These are phyloP conservation scores for Loris lydekkerianus DNA, from an alignment of 2,797 vertebrate species.

Conservation along the genomic window DNA sequence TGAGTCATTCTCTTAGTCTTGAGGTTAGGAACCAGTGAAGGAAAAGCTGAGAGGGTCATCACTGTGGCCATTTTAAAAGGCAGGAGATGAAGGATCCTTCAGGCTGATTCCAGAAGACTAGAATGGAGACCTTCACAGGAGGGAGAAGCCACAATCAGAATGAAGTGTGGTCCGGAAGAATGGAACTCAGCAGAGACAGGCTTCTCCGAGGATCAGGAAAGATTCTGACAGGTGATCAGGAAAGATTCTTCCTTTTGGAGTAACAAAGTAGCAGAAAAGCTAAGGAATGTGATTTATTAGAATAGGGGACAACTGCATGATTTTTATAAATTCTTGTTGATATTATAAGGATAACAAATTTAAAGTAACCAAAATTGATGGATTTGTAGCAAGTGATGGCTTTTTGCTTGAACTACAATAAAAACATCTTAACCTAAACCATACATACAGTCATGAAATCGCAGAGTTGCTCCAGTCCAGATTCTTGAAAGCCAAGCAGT, in stretches of 20 bases:
- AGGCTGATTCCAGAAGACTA: neutral
- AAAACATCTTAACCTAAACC: slow-evolving; percentile 52
- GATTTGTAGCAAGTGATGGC: slow-evolving; percentile 41
- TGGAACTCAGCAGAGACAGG: neutral
- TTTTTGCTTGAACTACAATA: slow-evolving; percentile 53
- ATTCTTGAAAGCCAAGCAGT: neutral
- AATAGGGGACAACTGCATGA: neutral
- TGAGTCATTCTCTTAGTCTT: slow-evolving; percentile 32
- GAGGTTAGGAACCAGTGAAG: neutral
- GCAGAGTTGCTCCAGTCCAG: slow-evolving; percentile 21
- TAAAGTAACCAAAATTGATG: slow-evolving; percentile 45
- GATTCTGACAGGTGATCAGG: neutral
- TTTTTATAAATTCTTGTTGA: slow-evolving; percentile 29
- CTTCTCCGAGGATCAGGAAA: neutral
- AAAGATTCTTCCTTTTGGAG: neutral
- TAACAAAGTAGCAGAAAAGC: neutral
- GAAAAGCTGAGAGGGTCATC: neutral
- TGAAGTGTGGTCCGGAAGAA: neutral
- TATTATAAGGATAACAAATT: slow-evolving; percentile 3
- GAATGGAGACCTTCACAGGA: neutral
- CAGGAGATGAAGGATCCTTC: neutral
- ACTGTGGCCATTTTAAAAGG: neutral
- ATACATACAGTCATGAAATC: neutral
- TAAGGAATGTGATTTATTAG: neutral
- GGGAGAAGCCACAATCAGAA: neutral